phyloP scores from a whole-genome alignment of 2,888 invertebrate species.

The Lochmaea capreae region DNA sequence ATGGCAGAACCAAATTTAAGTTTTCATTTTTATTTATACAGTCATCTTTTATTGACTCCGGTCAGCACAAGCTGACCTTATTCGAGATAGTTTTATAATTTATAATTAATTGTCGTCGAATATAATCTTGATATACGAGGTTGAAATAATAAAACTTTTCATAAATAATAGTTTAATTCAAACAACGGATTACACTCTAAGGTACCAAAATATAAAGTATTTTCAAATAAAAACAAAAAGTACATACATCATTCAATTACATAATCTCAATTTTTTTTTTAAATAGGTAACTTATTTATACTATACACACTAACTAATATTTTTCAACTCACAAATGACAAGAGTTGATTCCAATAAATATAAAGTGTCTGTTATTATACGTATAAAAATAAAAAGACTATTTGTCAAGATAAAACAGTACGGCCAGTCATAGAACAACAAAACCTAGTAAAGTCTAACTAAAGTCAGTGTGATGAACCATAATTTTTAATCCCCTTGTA shows the following conservation, averaged over 20 bases:
- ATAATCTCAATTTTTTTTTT: conserved; percentile 7
- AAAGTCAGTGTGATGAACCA: too few relatives aligned
- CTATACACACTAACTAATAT: background rate
- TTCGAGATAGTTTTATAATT: too few relatives aligned
- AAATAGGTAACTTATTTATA: background rate
- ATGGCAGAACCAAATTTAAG: too few relatives aligned
- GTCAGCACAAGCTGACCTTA: too few relatives aligned
- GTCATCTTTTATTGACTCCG: too few relatives aligned
- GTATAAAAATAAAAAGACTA: background rate
- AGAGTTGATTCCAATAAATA: background rate
- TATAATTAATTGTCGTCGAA: too few relatives aligned
- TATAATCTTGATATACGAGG: too few relatives aligned
- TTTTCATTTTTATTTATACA: too few relatives aligned
- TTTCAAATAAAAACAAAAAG: conserved; percentile 1
- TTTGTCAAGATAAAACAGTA: background rate
- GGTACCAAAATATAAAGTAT: conserved; percentile 8
- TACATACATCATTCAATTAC: conserved; percentile 9
- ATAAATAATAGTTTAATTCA: conserved; percentile 7
- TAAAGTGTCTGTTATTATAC: too few relatives aligned
- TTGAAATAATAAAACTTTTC: background rate
- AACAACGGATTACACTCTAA: conserved; percentile 2
- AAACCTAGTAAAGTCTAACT: too few relatives aligned
- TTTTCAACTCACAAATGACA: background rate
- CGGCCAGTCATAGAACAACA: too few relatives aligned
- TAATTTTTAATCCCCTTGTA: too few relatives aligned